Evolutionary conservation across 2,888 invertebrate species (phyloP).

Genomic region (Globia sparganii): DNA sequence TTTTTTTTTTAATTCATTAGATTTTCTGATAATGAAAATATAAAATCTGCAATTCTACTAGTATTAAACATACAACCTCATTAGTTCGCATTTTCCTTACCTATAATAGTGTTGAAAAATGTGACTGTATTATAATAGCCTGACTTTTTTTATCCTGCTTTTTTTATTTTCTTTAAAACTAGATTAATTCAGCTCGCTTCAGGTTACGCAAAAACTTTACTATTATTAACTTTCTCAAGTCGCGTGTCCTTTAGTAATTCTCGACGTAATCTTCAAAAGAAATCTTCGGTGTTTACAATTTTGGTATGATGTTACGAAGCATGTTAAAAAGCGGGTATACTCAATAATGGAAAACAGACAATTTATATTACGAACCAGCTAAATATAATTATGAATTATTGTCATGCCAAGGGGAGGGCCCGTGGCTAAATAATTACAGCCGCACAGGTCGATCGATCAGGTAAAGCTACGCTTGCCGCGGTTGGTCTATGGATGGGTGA

Average conservation of each 20-base stretch:
- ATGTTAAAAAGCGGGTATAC: too few relatives aligned
- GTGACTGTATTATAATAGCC: neutral
- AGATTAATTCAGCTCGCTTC: conserved; percentile 24
- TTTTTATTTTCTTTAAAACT: conserved; percentile 1
- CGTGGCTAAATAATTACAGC: too few relatives aligned
- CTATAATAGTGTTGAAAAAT: neutral
- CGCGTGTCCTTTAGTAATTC: conserved; percentile 49
- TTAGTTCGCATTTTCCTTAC: neutral
- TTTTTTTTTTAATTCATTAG: neutral
- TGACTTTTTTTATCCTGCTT: conserved; percentile 1
- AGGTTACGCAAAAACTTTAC: conserved; percentile 19
- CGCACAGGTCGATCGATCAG: too few relatives aligned
- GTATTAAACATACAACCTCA: neutral
- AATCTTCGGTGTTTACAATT: neutral
- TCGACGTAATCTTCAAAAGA: conserved; percentile 41
- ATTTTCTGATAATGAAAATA: neutral
- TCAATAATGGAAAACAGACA: neutral
- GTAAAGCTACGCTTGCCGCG: too few relatives aligned
- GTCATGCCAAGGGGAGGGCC: neutral
- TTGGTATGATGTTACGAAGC: neutral
- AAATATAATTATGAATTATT: neutral
- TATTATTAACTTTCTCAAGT: conserved; percentile 43
- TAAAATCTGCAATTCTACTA: neutral
- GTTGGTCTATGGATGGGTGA: too few relatives aligned
- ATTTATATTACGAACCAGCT: neutral